phyloP scores from a whole-genome alignment of 2,797 vertebrate genomes.

The Tolypeutes matacus region DNA sequence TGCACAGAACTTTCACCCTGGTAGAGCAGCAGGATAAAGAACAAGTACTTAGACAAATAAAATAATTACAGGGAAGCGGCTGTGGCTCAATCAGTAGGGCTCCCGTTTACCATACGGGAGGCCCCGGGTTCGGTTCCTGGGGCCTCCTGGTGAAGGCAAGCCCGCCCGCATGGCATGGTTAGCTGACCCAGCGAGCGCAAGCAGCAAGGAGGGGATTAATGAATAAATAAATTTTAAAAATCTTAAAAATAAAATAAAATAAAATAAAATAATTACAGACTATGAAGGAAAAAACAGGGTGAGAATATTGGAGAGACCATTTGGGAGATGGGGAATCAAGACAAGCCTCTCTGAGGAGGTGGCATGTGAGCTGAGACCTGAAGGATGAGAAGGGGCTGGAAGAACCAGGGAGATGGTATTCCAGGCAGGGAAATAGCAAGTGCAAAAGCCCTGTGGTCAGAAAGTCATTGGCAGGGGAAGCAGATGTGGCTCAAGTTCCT shows the following conservation, averaged over 20 bases:
- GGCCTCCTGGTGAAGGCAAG: too few relatives aligned
- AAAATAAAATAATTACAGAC: background rate
- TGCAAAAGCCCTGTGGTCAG: conserved; percentile 13
- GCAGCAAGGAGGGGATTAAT: too few relatives aligned
- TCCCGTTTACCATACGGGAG: too few relatives aligned
- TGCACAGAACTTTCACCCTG: background rate
- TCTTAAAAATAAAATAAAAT: too few relatives aligned
- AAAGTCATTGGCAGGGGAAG: background rate
- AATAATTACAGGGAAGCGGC: background rate
- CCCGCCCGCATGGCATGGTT: too few relatives aligned
- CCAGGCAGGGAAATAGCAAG: background rate
- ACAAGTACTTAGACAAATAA: background rate
- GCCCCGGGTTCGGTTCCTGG: too few relatives aligned
- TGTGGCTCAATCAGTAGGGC: too few relatives aligned
- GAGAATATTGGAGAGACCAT: background rate
- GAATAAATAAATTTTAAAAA: too few relatives aligned
- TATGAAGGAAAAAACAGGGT: background rate
- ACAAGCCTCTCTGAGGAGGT: background rate
- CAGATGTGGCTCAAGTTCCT: too few relatives aligned
- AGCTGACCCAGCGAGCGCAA: too few relatives aligned
- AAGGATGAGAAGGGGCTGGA: background rate
- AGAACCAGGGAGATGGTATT: background rate
- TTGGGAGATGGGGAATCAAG: background rate
- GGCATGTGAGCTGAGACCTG: background rate
- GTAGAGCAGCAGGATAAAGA: background rate